Evolutionary conservation across 2,888 invertebrate species (phyloP), one percentile per base, ranked within the genome.

Genomic region (Diaperis boleti): DNA sequence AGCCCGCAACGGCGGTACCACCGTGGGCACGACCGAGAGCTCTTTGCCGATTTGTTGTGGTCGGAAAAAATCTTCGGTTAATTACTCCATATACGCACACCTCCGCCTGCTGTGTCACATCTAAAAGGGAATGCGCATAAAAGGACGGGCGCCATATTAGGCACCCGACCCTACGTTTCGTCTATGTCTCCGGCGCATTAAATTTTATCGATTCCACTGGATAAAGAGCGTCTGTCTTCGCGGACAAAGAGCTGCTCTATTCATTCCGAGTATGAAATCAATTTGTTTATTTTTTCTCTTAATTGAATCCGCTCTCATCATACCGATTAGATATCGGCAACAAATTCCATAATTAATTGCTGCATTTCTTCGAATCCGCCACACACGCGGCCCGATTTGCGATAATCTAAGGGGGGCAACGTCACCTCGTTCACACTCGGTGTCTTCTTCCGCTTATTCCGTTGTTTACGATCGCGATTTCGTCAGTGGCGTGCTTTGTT

Each of bases 281-380:
- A 54, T 61, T 61, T 61, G 55, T 61, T 61, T 61, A 61, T 54
- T 54, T 55, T 61, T 55, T 61, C 14, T n/a, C 18, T 22, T 50
- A 52, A 56, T 62, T 62, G 62, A 61, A 61, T 47, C 10, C 35
- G 17, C 39, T 42, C 41, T 50, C 37, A 26, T 10, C 20, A 29
- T 52, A 60, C 59, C 55, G 72, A 72, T 72, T 70, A 74, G 72
- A 71, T 69, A 69, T 50, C 37, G 50, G 62, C 60, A 64, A 65
- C 72, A 72, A 71, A 74, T 72, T 72, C 70, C 59, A 60, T 71
- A 73, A 74, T 73, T 74, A 68, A 72, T 72, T 72, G 71, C 65
- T 42, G 59, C 49, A 56, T 67, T 72, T 72, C 72, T 65, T 18
- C 59, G 72, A 72, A 74, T 64, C 62, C 57, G 68, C 74, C 72